phyloP scores from a whole-genome alignment of 2,797 vertebrate genomes.

The Lepidocolaptes lacrymiger region DNA sequence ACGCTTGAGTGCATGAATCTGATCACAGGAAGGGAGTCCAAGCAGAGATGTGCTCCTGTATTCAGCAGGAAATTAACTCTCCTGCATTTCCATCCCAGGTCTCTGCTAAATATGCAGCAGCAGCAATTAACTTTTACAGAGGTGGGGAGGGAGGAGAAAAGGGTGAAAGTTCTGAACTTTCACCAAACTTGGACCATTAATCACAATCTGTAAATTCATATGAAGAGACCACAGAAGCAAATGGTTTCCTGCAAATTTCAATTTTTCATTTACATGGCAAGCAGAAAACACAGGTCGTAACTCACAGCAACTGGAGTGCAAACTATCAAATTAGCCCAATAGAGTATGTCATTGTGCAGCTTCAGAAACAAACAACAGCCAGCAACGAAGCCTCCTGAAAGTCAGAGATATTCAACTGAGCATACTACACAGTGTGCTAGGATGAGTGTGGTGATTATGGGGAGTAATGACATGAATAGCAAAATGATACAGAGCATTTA shows the following conservation, averaged over 20 bases:
- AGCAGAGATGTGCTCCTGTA: background rate
- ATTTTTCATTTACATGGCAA: conserved; percentile 56
- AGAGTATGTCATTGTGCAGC: conserved; percentile 59
- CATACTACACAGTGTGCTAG: conserved; percentile 31
- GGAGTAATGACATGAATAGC: conserved; percentile 64
- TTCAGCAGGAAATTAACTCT: conserved; percentile 48
- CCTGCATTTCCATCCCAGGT: background rate
- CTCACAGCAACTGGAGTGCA: conserved; percentile 61
- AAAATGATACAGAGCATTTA: conserved; percentile 59
- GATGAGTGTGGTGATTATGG: conserved; percentile 51
- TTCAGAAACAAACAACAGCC: conserved; percentile 59
- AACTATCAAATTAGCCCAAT: conserved; percentile 68
- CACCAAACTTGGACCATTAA: background rate
- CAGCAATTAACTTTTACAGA: conserved; percentile 34
- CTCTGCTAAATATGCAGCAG: conserved; percentile 14
- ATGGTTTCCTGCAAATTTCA: conserved; percentile 25
- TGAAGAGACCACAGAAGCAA: conserved; percentile 19
- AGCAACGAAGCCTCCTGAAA: conserved; percentile 49
- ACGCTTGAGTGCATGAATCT: background rate
- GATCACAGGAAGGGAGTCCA: conserved; percentile 6
- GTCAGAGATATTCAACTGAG: conserved; percentile 61
- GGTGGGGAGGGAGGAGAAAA: background rate
- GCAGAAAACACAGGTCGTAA: conserved; percentile 40
- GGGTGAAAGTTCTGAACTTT: conserved; percentile 1
- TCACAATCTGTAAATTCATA: conserved; percentile 1